Conservation (phyloP, 2,797 vertebrate genomes). For the Ibycter americanus region DNA sequence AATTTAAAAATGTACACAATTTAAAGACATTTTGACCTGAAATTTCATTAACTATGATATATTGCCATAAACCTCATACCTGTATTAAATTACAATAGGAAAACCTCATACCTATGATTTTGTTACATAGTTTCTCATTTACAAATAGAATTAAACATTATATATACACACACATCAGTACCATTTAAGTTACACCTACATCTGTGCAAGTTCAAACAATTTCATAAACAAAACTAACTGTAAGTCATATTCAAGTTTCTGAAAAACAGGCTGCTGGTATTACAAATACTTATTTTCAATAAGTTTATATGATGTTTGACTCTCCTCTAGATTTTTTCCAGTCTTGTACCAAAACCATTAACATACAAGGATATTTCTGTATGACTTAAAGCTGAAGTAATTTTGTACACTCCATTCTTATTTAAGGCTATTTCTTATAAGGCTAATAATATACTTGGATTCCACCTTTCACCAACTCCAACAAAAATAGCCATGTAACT, state of each 20-base stretch:
- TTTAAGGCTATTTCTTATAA: slow-evolving; percentile 76
- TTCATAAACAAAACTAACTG: slow-evolving; percentile 82
- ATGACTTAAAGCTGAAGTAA: slow-evolving; percentile 63
- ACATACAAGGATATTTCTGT: slow-evolving; percentile 24
- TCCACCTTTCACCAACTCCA: slow-evolving; percentile 37
- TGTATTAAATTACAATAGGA: slow-evolving; percentile 87
- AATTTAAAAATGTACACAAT: slow-evolving; percentile 96
- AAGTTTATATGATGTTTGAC: slow-evolving; percentile 65
- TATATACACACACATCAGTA: slow-evolving; percentile 86
- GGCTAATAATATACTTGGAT: slow-evolving; percentile 52
- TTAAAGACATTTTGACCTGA: slow-evolving; percentile 88
- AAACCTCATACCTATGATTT: slow-evolving; percentile 80
- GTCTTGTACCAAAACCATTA: slow-evolving; percentile 4
- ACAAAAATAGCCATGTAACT: slow-evolving; percentile 44
- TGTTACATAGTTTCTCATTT: slow-evolving; percentile 81
- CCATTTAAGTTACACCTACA: slow-evolving; percentile 83
- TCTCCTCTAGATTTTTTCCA: slow-evolving; percentile 43
- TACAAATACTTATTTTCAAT: slow-evolving; percentile 77
- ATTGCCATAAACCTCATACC: slow-evolving; percentile 82
- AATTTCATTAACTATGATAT: slow-evolving; percentile 85
- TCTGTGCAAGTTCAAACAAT: slow-evolving; percentile 89
- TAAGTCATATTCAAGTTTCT: slow-evolving; percentile 85
- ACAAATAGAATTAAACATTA: slow-evolving; percentile 82
- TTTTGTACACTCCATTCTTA: slow-evolving; percentile 46
- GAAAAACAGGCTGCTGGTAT: slow-evolving; percentile 84